Evolutionary conservation across 2,797 vertebrate genomes (phyloP).

Genomic region (Passerculus sandwichensis): DNA sequence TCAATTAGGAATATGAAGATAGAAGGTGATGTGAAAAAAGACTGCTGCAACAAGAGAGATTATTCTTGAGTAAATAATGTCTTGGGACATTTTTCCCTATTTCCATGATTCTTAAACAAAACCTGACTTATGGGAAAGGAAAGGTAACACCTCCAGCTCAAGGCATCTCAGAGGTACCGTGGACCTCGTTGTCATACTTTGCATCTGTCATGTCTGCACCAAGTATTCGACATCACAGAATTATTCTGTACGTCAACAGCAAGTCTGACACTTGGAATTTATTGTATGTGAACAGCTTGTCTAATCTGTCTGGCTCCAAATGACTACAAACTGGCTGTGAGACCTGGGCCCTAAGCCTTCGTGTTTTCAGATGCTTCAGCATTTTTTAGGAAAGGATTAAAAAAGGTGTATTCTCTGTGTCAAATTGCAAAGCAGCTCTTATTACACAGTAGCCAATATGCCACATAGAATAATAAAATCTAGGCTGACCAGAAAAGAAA

Average conservation of each 20-base stretch:
- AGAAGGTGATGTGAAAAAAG: background rate
- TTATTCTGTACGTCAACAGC: background rate
- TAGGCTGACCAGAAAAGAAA: background rate
- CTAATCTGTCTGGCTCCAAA: background rate
- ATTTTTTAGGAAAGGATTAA: background rate
- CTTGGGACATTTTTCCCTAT: background rate
- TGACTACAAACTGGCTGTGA: background rate
- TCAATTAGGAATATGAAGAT: background rate
- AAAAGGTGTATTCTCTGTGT: background rate
- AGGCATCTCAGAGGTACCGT: background rate
- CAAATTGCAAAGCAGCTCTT: background rate
- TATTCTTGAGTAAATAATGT: background rate
- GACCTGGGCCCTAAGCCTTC: background rate
- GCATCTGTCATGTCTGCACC: background rate
- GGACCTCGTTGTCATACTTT: background rate
- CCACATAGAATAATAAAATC: background rate
- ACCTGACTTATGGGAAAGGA: background rate
- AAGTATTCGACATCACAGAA: background rate
- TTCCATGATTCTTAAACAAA: background rate
- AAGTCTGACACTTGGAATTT: slow-evolving; percentile 3
- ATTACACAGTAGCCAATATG: background rate
- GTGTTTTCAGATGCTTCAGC: background rate
- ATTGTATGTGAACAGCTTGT: background rate
- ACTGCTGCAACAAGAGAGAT: background rate
- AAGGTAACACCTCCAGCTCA: background rate